Evolutionary conservation across 2,888 invertebrate genomes (phyloP).

Genomic region (Lampropteryx suffumata): DNA sequence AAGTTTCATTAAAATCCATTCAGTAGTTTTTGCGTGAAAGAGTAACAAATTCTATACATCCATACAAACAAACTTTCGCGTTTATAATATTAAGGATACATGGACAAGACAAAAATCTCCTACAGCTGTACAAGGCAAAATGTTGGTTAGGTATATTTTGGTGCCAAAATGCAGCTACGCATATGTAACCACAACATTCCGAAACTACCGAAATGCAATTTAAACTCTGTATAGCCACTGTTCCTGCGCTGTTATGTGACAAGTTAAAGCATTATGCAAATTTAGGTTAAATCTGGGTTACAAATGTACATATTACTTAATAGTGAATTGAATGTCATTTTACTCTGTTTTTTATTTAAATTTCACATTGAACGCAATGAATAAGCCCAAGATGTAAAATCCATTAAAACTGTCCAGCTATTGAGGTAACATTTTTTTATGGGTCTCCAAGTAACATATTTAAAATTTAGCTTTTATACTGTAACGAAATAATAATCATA

Average conservation of each 20-base stretch:
- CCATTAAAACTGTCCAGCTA: too few relatives aligned
- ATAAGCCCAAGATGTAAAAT: too few relatives aligned
- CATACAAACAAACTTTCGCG: too few relatives aligned
- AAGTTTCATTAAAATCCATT: too few relatives aligned
- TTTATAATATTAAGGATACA: too few relatives aligned
- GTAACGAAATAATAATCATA: too few relatives aligned
- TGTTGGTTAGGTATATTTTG: constrained; percentile 52
- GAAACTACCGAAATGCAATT: constrained; percentile 69
- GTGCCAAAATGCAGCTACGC: constrained; percentile 54
- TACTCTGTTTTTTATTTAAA: constrained; percentile 18
- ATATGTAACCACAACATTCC: constrained; percentile 56
- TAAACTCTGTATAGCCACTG: constrained; percentile 63
- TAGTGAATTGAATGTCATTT: constrained; percentile 39
- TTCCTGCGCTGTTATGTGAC: constrained; percentile 62
- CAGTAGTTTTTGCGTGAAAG: too few relatives aligned
- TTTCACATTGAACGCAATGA: too few relatives aligned
- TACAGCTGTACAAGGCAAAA: constrained; percentile 28
- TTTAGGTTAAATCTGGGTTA: constrained; percentile 60
- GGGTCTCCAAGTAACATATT: too few relatives aligned
- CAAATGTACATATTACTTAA: constrained; percentile 55
- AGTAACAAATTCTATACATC: too few relatives aligned
- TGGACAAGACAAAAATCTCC: not conserved
- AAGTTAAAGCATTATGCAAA: constrained; percentile 74
- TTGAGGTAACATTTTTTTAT: too few relatives aligned
- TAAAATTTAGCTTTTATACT: too few relatives aligned